Base-by-base conservation (phyloP, 2,797 vertebrate genomes). In the Taeniopygia guttata region DNA sequence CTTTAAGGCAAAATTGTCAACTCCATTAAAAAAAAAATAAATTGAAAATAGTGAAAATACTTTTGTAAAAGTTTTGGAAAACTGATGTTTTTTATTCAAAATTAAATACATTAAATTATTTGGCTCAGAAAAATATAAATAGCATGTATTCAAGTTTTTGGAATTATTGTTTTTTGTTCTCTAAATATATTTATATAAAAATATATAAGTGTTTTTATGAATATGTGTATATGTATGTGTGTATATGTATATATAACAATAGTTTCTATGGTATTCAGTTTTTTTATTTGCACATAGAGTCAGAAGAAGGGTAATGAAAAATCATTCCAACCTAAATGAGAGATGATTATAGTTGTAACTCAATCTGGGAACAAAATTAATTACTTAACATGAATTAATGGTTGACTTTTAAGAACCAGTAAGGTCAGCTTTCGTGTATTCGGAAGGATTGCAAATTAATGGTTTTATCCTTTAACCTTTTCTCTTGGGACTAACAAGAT, bases 161-260 rank as follows among this genome's bases (percentile, higher is more conserved):
- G 12, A 64, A 64, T 32, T 68, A 16, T 75, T n/a, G 1, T 52
- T 68, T 80, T 20, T 67, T 43, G 16, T 7, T 30, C 25, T 56
- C 3, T 58, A 62, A 56, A 51, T 36, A 48, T 25, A 22, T 49
- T 7, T 34, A 9, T 59, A 5, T 55, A 29, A 10, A 19, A 22
- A n/a, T n/a, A 17, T 25, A 10, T n/a, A 16, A 18, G 2, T 13
- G 51, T 78, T 68, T 83, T 80, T 40, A 51, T 48, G 5, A n/a
- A 30, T 59, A 36, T 16, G 3, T 21, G 1, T 21, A 10, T 70
- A 10, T 11, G 2, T 34, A 7, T 16, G 2, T 25, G 26, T 8
- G 3, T 40, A 10, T 49, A 58, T 27, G 6, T 42, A n/a, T 38
- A 32, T 42, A 29, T 23, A 29, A 27, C 17, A 85, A 9, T 11